phyloP scores from a whole-genome alignment of 53 echinoderm and acorn worm species.

The Antedon mediterranea region DNA sequence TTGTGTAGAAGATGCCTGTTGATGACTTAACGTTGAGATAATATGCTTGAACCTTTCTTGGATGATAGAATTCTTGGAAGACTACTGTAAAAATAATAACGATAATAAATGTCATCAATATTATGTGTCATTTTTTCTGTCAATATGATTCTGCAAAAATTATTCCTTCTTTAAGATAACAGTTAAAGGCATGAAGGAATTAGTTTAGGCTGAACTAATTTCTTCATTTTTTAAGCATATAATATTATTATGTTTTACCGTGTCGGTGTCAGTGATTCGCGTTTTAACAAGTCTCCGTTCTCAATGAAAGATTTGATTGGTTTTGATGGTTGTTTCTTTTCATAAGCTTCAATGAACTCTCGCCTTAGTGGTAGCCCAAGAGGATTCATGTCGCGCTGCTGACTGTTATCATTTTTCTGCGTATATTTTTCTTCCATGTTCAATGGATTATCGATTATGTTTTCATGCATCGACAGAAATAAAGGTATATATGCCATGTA shows the following conservation, averaged over 20 bases:
- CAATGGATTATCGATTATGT: constrained; percentile 81
- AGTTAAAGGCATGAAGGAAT: too few species aligned
- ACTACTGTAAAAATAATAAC: not conserved
- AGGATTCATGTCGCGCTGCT: constrained; percentile 64
- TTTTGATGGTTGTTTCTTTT: not conserved
- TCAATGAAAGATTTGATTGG: not conserved
- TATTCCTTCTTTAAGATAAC: too few species aligned
- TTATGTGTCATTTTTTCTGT: too few species aligned
- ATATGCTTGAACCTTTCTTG: not conserved
- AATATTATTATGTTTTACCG: not conserved
- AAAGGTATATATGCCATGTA: constrained; percentile 96
- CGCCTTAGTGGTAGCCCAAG: constrained; percentile 64
- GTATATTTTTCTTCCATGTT: constrained; percentile 57
- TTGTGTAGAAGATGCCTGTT: too few species aligned
- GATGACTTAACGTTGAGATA: not conserved
- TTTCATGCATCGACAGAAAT: constrained; percentile 89
- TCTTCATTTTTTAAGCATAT: too few species aligned
- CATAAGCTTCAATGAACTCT: constrained; percentile 18
- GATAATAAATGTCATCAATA: too few species aligned
- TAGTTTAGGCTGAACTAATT: too few species aligned
- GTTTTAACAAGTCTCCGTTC: not conserved
- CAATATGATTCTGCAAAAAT: too few species aligned
- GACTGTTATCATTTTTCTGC: constrained; percentile 5
- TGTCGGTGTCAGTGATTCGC: not conserved
- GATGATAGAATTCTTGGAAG: not conserved